Base-by-base conservation (phyloP, 2,797 vertebrate genomes). In the Ctenochaetus hawaiiensis region DNA sequence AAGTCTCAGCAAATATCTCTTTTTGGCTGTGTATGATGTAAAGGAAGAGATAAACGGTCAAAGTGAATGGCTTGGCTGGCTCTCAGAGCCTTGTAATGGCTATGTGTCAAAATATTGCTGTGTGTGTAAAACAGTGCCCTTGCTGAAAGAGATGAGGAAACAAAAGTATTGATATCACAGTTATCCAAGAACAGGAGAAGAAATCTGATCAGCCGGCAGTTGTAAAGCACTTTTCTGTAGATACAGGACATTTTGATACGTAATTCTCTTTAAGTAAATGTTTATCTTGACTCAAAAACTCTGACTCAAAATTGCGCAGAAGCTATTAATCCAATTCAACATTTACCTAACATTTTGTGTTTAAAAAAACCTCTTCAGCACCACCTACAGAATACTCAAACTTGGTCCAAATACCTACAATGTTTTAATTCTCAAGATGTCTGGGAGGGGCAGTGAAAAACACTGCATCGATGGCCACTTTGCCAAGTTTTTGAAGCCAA, bases 1-100 rank as follows among this genome's bases (percentile, higher is more conserved):
- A 49, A 37, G 60, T 49, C 70, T 82, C 66, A 39, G 60, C 48
- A 77, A 82, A 84, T 59, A 64, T 54, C 34, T 71, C 47, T 41
- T 23, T 66, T 56, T 43, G 48, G 47, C 57, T 39, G 39, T 43
- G 56, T 60, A 3, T 22, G 73, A 75, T 79, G 5, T 69, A 88
- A 8, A 66, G 70, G 30, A 69, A 69, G 61, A 71, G 58, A 59
- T 72, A 56, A 78, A 68, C 6, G 0, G 30, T 23, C 2, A 16
- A 16, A 23, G 47, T 48, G 26, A 78, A 70, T 52, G 5, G 59
- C 23, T 63, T 65, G 63, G 75, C 61, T 59, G 17, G 23, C 11
- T 39, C 51, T 59, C 68, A 74, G 22, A 54, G 22, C 20, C 63
- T 58, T 59, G 14, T 57, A 23, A 39, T 23, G 20, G 45, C 26